Percentiles rank a stretch among this genome's conserved stretches.
Evolutionary conservation across 2,888 invertebrate genomes (phyloP).

Genomic region (Leptinotarsa haldemani): DNA sequence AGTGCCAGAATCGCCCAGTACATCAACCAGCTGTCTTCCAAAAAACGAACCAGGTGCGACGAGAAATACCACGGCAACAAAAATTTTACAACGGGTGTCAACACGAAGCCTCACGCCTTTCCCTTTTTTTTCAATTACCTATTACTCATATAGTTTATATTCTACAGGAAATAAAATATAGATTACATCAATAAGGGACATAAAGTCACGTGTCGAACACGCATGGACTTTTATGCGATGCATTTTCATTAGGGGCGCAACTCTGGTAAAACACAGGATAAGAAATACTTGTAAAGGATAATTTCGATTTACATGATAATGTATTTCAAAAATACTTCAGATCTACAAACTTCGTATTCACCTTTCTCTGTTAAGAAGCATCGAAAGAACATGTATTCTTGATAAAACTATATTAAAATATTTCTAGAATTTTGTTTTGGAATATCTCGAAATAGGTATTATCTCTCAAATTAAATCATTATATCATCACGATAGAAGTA

Average conservation of each 20-base stretch:
- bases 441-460: too few relatives aligned
- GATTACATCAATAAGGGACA: slow-evolving; percentile 13
- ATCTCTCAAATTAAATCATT: too few relatives aligned
- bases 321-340: too few relatives aligned
- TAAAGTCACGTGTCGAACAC: slow-evolving; percentile 5
- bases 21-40: slow-evolving; percentile 53
- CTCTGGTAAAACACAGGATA: not conserved
- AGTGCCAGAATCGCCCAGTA: slow-evolving; percentile 50
- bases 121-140: slow-evolving; percentile 6
- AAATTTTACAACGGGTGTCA: slow-evolving; percentile 1
- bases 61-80: not conserved
- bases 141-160: slow-evolving; percentile 9
- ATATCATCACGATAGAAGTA: too few relatives aligned
- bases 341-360: too few relatives aligned
- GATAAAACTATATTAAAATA: too few relatives aligned
- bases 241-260: not conserved
- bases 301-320: too few relatives aligned
- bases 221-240: slow-evolving; percentile 8
- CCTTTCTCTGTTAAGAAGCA: too few relatives aligned
- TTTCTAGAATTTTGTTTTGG: too few relatives aligned
- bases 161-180: slow-evolving; percentile 17
- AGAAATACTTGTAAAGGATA: too few relatives aligned
- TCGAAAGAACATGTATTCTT: too few relatives aligned
- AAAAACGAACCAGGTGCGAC: slow-evolving; percentile 31
- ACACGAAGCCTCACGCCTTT: slow-evolving; percentile 16